phyloP scores from a whole-genome alignment of 2,888 invertebrate genomes.

The Cephus sareptanus region DNA sequence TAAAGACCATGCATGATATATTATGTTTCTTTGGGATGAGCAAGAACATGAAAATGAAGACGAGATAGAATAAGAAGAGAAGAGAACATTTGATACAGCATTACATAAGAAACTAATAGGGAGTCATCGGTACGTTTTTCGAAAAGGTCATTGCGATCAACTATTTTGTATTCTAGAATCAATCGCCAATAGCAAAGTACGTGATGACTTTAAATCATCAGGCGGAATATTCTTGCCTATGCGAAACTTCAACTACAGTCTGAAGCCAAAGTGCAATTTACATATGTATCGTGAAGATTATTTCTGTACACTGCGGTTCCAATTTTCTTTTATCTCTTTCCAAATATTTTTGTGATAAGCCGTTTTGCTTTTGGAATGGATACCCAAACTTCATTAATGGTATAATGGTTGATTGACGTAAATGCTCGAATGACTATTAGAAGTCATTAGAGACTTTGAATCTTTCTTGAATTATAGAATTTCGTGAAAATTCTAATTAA shows the following conservation, averaged over 20 bases:
- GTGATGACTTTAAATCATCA: not conserved
- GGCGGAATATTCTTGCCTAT: not conserved
- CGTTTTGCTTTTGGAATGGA: not conserved
- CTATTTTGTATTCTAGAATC: not conserved
- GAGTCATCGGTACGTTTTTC: not conserved
- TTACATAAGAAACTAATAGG: not conserved
- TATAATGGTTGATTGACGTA: not conserved
- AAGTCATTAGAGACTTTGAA: not conserved
- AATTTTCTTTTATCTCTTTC: not conserved
- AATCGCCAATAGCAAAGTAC: not conserved
- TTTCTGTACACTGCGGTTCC: no score
- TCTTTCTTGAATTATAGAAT: not conserved
- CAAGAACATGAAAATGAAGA: not conserved
- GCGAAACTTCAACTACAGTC: not conserved
- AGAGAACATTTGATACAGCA: not conserved
- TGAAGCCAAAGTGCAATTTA: not conserved
- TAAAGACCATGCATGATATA: not conserved
- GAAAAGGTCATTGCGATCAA: not conserved
- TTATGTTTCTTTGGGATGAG: not conserved
- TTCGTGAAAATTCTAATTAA: not conserved
- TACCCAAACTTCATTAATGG: not conserved
- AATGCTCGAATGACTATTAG: not conserved
- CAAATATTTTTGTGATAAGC: not conserved
- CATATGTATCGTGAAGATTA: not conserved
- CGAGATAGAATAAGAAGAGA: not conserved